Base-by-base conservation (phyloP, 2,797 vertebrate species). In the Mallotus villosus region DNA sequence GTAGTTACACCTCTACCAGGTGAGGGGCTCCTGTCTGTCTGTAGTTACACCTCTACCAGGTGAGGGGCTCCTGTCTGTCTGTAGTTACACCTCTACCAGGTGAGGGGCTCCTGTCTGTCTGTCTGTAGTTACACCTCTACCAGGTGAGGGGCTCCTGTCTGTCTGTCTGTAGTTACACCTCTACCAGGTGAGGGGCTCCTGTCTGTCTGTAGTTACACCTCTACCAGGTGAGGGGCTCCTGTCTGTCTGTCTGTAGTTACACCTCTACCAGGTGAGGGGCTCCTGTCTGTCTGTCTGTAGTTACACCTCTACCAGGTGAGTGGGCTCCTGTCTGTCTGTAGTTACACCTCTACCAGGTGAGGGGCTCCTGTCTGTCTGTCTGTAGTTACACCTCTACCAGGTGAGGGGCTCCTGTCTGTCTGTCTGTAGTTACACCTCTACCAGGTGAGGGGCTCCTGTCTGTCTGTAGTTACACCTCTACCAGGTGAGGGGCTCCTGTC, bases 381-480 rank as follows among this genome's bases (percentile, higher is more conserved):
- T n/a, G n/a, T n/a, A n/a, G n/a, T n/a, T n/a, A n/a, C n/a, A 98
- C 88, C 93, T 99, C 63, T 99, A 99, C 81, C 98, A 99, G 93
- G 98, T 98, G 24, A 79, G 78, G 46, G 14, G 8, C 6, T 11
- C 22, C 19, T 29, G 14, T 29, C 24, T 11, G 29, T 21, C 27
- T 29, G 12, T 21, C 2, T 24, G 37, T 67, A 3, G 25, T 27
- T 27, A 27, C 25, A 98, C 88, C 93, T 99, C 63, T 99, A 99
- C 81, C 98, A 99, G 93, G 98, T 98, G 24, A 79, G 78, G 46
- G 12, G 8, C 2, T 9, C 22, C 19, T 29, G 14, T 29, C 24
- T 11, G 29, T 32, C 27, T 53, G n/a, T n/a, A n/a, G n/a, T n/a
- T n/a, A n/a, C n/a, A n/a, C n/a, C n/a, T n/a, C n/a, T n/a, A n/a